Evolutionary conservation across 2,888 invertebrate genomes (phyloP), one percentile per base, ranked within the genome.

Genomic region (Phyllotreta cruciferae): DNA sequence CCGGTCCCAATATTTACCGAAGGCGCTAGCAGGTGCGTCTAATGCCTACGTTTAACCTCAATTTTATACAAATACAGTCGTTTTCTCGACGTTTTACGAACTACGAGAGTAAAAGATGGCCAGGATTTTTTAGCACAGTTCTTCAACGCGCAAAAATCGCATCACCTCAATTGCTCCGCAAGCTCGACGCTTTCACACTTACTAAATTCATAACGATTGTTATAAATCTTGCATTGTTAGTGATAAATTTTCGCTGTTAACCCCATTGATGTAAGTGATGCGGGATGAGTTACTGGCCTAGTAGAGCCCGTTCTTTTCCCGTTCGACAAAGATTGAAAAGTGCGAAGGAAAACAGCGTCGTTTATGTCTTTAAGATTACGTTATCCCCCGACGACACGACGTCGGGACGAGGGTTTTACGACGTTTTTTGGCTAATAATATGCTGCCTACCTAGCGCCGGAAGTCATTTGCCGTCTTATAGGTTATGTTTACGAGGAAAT

Each of bases 61-160:
- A 73, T 77, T 76, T 77, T 76, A 77, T 75, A 75, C 75, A 77
- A 77, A 75, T 78, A 76, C 75, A 71, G 75, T 74, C 75, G 73
- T 76, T 75, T 76, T 76, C 60, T 62, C 64, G 63, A 44, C 66
- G 60, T 54, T 60, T 62, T 62, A 65, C 63, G 61, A 68, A 65
- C 63, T 65, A 62, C 41, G 56, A 54, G 41, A 49, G 34, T 42
- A 39, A 41, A 45, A 49, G 42, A 35, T 52, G 37, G 37, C 38
- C 38, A 4, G 24, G 24, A 24, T 24, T 49, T 38, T 11, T 44
- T 11, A 47, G 6, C 45, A 34, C 49, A 14, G 41, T 9, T 41
- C n/a, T 41, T 8, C 24, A 4, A 24, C 24, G 24, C 4, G 24
- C 24, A 4, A 24, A 24, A 24, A 24, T 24, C 24, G 24, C 4